Percentiles rank a stretch among this genome's conserved stretches.
phyloP scores from a whole-genome alignment of 2,113 vertebrate species.

The Chitala chitala region DNA sequence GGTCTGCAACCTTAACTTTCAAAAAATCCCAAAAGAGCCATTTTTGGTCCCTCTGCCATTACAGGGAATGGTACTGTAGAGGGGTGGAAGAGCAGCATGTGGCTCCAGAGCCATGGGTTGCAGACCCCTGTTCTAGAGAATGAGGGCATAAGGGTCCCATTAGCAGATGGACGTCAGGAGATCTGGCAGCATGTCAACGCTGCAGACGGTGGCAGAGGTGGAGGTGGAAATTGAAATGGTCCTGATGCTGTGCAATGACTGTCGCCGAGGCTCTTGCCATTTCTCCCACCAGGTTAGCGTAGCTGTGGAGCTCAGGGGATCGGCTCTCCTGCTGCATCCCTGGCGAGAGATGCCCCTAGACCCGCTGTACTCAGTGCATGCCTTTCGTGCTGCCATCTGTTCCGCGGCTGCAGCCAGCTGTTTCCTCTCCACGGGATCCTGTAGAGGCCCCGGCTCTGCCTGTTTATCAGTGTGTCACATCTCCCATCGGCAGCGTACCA shows the following conservation, averaged over 20 bases:
- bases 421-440: not conserved
- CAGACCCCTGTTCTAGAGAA: no score
- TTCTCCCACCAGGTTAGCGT: not conserved
- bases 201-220: not conserved
- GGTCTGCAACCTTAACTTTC: no score
- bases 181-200: not conserved
- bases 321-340: not conserved
- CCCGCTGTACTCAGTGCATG: not conserved
- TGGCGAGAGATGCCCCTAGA: not conserved
- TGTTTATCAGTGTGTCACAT: not conserved
- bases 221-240: no score
- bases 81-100: no score
- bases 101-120: no score
- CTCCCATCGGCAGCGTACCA: not conserved
- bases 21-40: no score
- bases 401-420: not conserved
- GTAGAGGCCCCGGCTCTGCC: not conserved
- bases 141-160: no score
- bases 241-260: no score
- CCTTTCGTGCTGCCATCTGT: not conserved
- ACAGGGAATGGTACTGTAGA: no score
- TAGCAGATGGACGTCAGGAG: no score
- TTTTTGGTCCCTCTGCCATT: no score
- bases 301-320: not conserved
- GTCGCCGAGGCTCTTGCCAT: not conserved